Conservation (phyloP, 2,888 invertebrate genomes). For the Drosophila kanekoi region DNA sequence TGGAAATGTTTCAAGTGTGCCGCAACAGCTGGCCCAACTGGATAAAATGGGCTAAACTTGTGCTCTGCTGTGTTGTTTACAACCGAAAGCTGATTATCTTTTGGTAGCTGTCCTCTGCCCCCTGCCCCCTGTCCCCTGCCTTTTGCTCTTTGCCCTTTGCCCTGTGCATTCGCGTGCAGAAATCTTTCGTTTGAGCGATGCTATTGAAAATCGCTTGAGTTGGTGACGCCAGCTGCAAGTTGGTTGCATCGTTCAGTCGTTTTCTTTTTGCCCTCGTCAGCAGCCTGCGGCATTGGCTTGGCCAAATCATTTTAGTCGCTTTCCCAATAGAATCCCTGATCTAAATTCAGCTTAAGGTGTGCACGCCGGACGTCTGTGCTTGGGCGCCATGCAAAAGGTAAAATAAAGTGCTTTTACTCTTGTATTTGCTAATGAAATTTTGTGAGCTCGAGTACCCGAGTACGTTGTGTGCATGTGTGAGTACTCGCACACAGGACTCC, state of each 20-base stretch:
- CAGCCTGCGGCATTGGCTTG: slow-evolving; percentile 6
- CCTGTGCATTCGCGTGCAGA: slow-evolving; percentile 7
- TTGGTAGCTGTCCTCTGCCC: not conserved
- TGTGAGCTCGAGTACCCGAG: not conserved
- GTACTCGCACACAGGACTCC: slow-evolving; percentile 1
- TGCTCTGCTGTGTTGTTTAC: slow-evolving; percentile 35
- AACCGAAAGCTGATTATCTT: slow-evolving; percentile 52
- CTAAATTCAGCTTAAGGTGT: not conserved
- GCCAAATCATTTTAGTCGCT: not conserved
- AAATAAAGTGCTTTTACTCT: slow-evolving; percentile 46
- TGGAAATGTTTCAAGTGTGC: slow-evolving; percentile 9
- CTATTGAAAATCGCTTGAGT: slow-evolving; percentile 16
- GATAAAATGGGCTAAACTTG: slow-evolving; percentile 43
- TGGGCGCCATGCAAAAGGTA: slow-evolving; percentile 28
- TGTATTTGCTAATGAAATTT: slow-evolving; percentile 49
- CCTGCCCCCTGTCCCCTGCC: not conserved
- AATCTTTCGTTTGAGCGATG: slow-evolving; percentile 4
- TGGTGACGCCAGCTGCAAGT: slow-evolving; percentile 4
- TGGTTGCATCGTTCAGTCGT: not conserved
- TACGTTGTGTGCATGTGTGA: not conserved
- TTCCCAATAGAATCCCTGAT: slow-evolving; percentile 5
- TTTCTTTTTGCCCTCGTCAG: slow-evolving; percentile 1
- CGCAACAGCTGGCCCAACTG: slow-evolving; percentile 34
- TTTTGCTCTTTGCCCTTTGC: not conserved
- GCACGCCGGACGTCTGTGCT: not conserved